These are phyloP conservation scores for Mesorhabditis belari DNA, from an alignment of 2,888 invertebrate species.

Conservation along the genomic window DNA sequence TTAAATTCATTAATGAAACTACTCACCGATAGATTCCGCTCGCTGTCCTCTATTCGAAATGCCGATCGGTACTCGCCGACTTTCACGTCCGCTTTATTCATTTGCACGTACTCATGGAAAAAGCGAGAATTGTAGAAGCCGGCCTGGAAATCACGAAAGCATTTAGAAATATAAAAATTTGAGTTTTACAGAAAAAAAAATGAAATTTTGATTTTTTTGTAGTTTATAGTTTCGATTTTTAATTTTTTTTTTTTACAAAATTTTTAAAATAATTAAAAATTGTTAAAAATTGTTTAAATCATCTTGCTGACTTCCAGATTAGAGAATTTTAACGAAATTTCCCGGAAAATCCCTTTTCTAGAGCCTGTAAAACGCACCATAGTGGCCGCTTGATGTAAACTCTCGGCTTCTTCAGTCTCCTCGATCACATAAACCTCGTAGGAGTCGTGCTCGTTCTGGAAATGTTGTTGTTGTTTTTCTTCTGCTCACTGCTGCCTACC, in stretches of 20 bases:
- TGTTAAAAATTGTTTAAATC: not conserved
- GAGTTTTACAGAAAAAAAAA: no score
- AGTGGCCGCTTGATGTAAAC: not conserved
- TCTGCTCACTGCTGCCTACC: not conserved
- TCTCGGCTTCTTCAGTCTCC: not conserved
- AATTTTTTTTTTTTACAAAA: no score
- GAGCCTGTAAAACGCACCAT: not conserved
- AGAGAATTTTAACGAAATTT: not conserved
- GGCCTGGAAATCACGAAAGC: conserved; percentile 16
- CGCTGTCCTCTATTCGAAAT: not conserved
- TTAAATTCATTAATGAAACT: no score
- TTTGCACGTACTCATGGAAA: conserved; percentile 17
- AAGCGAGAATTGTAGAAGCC: conserved; percentile 29
- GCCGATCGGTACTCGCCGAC: conserved; percentile 2
- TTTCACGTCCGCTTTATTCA: conserved; percentile 14
- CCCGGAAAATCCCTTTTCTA: not conserved
- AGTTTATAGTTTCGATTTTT: not conserved
- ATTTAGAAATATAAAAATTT: no score
- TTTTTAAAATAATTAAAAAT: not conserved
- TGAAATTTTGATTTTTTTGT: not conserved
- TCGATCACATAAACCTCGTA: not conserved
- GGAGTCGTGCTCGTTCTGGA: not conserved
- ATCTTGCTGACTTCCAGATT: not conserved
- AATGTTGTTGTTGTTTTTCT: not conserved
- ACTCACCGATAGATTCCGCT: not conserved